Percentiles rank a stretch among this genome's conserved stretches.
phyloP scores from a whole-genome alignment of 2,113 vertebrate genomes.

The Guaruba guarouba region DNA sequence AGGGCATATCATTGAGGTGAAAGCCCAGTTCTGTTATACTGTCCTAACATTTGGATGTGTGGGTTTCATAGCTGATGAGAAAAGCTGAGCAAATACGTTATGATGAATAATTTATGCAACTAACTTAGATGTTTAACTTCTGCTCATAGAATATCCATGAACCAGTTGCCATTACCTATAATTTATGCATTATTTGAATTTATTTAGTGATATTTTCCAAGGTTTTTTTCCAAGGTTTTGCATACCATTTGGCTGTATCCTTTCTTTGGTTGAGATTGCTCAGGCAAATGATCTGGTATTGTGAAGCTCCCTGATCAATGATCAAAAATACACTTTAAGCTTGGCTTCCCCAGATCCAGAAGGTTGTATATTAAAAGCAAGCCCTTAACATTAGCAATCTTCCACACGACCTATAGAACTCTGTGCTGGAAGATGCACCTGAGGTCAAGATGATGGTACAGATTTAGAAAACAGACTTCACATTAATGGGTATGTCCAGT shows the following conservation, averaged over 20 bases:
- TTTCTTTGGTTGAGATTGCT: neutral
- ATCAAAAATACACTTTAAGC: neutral
- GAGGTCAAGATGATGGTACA: neutral
- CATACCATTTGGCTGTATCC: neutral
- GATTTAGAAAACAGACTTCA: neutral
- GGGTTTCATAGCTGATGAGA: slow-evolving; percentile 36
- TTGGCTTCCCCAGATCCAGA: neutral
- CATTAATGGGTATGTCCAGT: neutral
- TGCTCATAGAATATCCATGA: slow-evolving; percentile 67
- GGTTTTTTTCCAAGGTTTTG: neutral
- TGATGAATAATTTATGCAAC: slow-evolving; percentile 63
- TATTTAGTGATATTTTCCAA: slow-evolving; percentile 20
- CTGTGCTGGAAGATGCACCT: neutral
- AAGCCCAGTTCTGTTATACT: neutral
- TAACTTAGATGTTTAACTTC: slow-evolving; percentile 61
- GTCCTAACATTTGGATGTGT: neutral
- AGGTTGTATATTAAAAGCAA: neutral
- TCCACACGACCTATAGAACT: neutral
- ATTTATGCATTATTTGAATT: slow-evolving; percentile 61
- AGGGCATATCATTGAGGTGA: neutral
- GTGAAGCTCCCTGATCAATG: neutral
- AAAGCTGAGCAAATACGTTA: slow-evolving; percentile 56
- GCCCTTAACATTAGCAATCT: neutral
- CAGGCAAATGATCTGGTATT: neutral
- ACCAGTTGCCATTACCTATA: slow-evolving; percentile 19